These are phyloP conservation scores for Drosophila kohkoa DNA, from an alignment of 1,140 invertebrate genomes.

Conservation along the genomic window DNA sequence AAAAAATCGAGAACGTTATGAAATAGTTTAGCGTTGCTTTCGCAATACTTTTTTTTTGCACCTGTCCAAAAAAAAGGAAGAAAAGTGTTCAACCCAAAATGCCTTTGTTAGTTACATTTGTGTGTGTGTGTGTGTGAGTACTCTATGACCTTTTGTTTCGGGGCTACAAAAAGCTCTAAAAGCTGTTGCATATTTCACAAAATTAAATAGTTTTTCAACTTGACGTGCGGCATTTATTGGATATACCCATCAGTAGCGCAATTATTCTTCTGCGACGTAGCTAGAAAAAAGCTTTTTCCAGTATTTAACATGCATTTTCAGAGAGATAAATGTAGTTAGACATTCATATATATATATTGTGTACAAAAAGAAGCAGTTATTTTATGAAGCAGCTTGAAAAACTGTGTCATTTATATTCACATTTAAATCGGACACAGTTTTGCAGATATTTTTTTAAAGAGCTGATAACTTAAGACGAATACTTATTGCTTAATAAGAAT, in stretches of 20 bases:
- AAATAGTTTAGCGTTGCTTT: constrained; percentile 44
- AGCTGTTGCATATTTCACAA: constrained; percentile 61
- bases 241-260: constrained; percentile 3
- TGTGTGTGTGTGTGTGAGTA: constrained; percentile 5
- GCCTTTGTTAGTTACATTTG: constrained; percentile 62
- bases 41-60: constrained; percentile 27
- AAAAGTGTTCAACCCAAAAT: constrained; percentile 36
- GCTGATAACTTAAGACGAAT: too few relatives aligned
- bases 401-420: too few relatives aligned
- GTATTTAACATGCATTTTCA: not conserved
- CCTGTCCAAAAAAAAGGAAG: constrained; percentile 33
- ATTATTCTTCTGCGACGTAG: not conserved
- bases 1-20: constrained; percentile 21
- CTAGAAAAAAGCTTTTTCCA: not conserved
- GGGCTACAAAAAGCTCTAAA: constrained; percentile 9
- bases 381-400: too few relatives aligned
- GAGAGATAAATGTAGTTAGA: too few relatives aligned
- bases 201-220: constrained; percentile 53
- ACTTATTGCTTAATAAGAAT: too few relatives aligned
- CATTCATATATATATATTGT: too few relatives aligned
- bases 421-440: too few relatives aligned
- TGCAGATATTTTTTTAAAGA: too few relatives aligned
- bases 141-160: constrained; percentile 33
- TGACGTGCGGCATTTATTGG: constrained; percentile 2
- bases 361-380: too few relatives aligned